phyloP scores from a whole-genome alignment of 2,113 vertebrate genomes.

The Murina feae region DNA sequence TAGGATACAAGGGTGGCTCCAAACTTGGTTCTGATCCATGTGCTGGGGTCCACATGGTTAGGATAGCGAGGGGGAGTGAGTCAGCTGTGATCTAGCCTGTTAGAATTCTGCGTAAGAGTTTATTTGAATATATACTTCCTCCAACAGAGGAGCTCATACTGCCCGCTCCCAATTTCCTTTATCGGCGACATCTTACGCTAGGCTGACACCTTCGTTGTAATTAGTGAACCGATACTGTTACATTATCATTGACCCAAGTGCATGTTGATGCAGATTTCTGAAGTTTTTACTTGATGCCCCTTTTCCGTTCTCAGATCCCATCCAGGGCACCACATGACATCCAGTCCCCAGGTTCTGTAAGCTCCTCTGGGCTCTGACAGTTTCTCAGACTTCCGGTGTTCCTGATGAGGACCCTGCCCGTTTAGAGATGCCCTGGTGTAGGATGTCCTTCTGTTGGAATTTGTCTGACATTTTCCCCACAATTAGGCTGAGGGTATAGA shows the following conservation, averaged over 20 bases:
- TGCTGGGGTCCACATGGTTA: fast-evolving
- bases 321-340: not conserved
- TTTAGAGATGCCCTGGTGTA: not conserved
- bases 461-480: not conserved
- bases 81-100: not conserved
- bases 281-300: not conserved
- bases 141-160: not conserved
- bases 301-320: not conserved
- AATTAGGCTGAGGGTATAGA: not conserved
- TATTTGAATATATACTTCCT: not conserved
- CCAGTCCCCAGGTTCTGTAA: not conserved
- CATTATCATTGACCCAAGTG: not conserved
- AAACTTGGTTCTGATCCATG: not conserved
- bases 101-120: not conserved
- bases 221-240: no score
- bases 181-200: not conserved
- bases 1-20: not conserved
- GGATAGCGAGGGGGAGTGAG: no score
- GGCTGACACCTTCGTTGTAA: not conserved
- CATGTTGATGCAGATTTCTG: not conserved
- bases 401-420: not conserved
- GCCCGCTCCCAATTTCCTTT: not conserved
- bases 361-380: not conserved
- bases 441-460: not conserved
- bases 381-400: not conserved